Evolutionary conservation across 2,888 invertebrate genomes (phyloP).

Genomic region (Nebria brevicollis): DNA sequence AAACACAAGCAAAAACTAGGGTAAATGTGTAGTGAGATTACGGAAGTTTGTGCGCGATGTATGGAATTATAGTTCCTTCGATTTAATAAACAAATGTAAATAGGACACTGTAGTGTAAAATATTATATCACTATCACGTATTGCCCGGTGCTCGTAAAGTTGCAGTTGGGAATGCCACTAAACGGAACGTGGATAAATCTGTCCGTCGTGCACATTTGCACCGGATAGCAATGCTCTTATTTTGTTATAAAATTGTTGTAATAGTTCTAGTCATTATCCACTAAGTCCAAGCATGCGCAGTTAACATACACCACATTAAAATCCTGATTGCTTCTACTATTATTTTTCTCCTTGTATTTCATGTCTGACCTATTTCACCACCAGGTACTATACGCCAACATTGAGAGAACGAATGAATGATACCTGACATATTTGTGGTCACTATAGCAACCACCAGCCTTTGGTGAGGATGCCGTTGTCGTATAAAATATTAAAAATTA

Average conservation of each 20-base stretch:
- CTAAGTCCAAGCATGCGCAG: background rate
- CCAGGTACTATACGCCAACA: background rate
- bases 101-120: slow-evolving; percentile 4
- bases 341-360: background rate
- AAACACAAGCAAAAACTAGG: background rate
- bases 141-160: slow-evolving; percentile 29
- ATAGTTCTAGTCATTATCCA: slow-evolving; percentile 34
- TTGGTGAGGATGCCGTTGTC: background rate
- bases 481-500: background rate
- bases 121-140: slow-evolving; percentile 2
- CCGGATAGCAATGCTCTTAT: slow-evolving; percentile 31
- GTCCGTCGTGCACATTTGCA: slow-evolving; percentile 35
- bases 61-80: slow-evolving; percentile 26
- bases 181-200: slow-evolving; percentile 36
- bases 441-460: slow-evolving; percentile 6
- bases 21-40: background rate
- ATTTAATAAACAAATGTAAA: slow-evolving; percentile 32
- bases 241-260: slow-evolving; percentile 43
- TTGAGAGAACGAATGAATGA: slow-evolving; percentile 14
- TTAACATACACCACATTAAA: background rate
- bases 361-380: background rate
- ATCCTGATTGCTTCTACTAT: background rate
- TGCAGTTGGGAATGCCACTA: slow-evolving; percentile 42
- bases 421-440: slow-evolving; percentile 23
- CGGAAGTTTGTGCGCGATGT: background rate